Evolutionary conservation across 2,113 vertebrate genomes (phyloP).

Genomic region (Poicephalus meyeri): DNA sequence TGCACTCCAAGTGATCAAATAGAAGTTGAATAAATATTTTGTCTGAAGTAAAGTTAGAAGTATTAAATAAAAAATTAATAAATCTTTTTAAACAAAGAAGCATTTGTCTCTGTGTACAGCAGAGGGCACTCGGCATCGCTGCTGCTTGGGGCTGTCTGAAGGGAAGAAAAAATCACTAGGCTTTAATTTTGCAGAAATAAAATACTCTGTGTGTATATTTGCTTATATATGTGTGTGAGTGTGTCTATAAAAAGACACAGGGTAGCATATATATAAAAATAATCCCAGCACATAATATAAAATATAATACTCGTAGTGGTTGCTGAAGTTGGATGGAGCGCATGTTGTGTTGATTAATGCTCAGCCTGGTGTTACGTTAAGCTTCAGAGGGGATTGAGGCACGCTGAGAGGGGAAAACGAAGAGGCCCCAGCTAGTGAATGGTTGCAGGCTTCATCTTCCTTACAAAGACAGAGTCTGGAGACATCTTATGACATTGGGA

Average conservation of each 20-base stretch:
- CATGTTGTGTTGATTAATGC: slow-evolving; percentile 34
- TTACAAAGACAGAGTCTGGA: not conserved
- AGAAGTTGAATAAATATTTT: not conserved
- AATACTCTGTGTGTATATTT: slow-evolving; percentile 19
- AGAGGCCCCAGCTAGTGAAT: not conserved
- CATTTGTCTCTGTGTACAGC: slow-evolving; percentile 51
- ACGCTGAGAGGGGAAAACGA: not conserved
- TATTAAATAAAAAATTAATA: not conserved
- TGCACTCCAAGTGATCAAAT: fast-evolving
- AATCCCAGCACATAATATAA: slow-evolving; percentile 36
- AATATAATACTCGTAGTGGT: not conserved
- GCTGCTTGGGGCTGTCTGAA: not conserved
- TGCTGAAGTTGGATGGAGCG: slow-evolving; percentile 1
- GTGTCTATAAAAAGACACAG: slow-evolving; percentile 29
- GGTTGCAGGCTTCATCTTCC: not conserved
- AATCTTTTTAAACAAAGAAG: not conserved
- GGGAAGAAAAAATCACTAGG: not conserved
- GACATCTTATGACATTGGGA: not conserved
- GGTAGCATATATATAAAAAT: slow-evolving; percentile 51
- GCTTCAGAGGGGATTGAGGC: not conserved
- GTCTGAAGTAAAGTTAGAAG: not conserved
- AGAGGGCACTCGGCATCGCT: slow-evolving; percentile 70
- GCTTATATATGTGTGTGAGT: not conserved
- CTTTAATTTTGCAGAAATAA: slow-evolving; percentile 21
- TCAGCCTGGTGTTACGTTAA: slow-evolving; percentile 2